These are phyloP conservation scores for Escarpia spicata DNA, from an alignment of 2,888 invertebrate species.

Conservation along the genomic window DNA sequence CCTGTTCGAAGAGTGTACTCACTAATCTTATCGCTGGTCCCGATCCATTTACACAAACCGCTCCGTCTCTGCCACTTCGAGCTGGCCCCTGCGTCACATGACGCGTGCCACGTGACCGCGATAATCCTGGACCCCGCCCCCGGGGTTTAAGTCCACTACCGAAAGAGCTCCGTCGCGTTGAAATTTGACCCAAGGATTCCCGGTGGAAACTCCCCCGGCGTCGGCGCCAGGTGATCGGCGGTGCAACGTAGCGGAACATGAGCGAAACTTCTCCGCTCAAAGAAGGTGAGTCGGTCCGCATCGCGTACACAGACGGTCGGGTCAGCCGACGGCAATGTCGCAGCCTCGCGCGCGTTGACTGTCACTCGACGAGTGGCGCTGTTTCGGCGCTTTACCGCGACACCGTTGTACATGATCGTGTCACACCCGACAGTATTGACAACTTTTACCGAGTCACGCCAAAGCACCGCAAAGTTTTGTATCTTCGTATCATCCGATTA, in stretches of 20 bases:
- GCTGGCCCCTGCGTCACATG: not conserved
- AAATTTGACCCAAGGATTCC: slow-evolving; percentile 16
- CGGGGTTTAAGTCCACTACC: slow-evolving; percentile 9
- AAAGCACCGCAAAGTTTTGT: not conserved
- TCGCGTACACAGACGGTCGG: not conserved
- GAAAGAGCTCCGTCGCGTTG: slow-evolving; percentile 16
- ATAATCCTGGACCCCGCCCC: slow-evolving; percentile 16
- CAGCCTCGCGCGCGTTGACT: not conserved
- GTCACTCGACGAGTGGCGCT: not conserved
- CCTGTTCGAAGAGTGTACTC: not conserved
- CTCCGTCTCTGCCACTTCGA: slow-evolving; percentile 4
- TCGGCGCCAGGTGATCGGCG: not conserved
- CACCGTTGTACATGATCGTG: not conserved
- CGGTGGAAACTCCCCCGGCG: slow-evolving; percentile 16
- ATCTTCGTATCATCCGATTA: not conserved
- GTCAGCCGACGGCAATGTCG: not conserved
- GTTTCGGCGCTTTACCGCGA: not conserved
- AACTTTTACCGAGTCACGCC: not conserved
- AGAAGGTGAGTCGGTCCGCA: not conserved
- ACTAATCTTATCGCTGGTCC: not conserved
- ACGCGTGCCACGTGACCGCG: not conserved
- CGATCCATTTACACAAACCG: slow-evolving; percentile 13
- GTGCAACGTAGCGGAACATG: slow-evolving; percentile 5
- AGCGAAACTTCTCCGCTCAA: not conserved
- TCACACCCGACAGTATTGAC: not conserved